Percentiles rank a stretch among this genome's conserved stretches.
Evolutionary conservation across 1,140 invertebrate species (phyloP).

Genomic region (Sinella curviseta): DNA sequence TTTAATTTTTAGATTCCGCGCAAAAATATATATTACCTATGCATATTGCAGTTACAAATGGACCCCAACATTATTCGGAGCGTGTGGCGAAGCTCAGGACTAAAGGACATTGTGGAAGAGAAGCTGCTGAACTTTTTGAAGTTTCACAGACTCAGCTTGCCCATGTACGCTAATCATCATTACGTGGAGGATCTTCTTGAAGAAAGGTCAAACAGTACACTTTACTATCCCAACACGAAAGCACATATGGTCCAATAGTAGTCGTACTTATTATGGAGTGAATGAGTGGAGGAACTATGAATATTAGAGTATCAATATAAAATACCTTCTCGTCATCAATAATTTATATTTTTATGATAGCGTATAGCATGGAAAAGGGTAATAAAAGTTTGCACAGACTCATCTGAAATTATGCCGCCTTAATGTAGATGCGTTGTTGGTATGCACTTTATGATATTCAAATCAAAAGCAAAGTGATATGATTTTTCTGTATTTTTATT

Average conservation of each 20-base stretch:
- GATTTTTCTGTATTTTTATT: background rate
- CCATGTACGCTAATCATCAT: constrained; percentile 46
- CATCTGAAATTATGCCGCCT: no score
- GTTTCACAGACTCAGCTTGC: constrained; percentile 35
- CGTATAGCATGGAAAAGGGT: no score
- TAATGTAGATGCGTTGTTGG: no score
- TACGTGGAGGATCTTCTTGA: constrained; percentile 40
- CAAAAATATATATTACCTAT: background rate
- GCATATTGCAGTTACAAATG: constrained; percentile 36
- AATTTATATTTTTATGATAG: no score
- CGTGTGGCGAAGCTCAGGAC: constrained; percentile 33
- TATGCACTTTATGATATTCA: no score
- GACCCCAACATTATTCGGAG: constrained; percentile 43
- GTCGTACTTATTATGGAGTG: no score
- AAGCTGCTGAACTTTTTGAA: constrained; percentile 43
- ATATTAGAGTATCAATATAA: no score
- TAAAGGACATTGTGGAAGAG: constrained; percentile 37
- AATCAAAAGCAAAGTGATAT: no score
- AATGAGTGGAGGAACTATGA: no score
- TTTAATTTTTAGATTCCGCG: background rate
- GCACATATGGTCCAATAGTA: background rate
- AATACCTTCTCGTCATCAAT: no score
- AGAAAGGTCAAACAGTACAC: constrained; percentile 35
- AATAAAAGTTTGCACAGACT: no score
- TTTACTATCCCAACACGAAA: constrained; percentile 15